Conservation (phyloP, 2,797 vertebrate species). For the Chelon auratus region DNA sequence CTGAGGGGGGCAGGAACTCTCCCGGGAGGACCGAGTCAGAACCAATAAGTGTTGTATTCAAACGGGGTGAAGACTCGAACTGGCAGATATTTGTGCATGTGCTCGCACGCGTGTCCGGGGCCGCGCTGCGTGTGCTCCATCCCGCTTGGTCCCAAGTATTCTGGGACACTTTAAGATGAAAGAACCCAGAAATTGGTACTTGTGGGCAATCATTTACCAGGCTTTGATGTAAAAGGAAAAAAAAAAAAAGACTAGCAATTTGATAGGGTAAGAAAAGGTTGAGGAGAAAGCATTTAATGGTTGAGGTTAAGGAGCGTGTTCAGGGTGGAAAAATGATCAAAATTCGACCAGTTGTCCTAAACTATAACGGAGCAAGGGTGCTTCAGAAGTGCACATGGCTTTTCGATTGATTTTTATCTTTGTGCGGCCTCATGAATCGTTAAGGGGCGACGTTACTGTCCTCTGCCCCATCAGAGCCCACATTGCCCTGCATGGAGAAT, state of each 20-base stretch:
- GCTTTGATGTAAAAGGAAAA: slow-evolving; percentile 47
- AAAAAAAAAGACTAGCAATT: not conserved
- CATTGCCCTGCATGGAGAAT: slow-evolving; percentile 41
- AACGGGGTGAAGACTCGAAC: slow-evolving; percentile 37
- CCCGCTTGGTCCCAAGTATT: slow-evolving; percentile 43
- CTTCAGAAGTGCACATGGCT: slow-evolving; percentile 1
- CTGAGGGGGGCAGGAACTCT: slow-evolving; percentile 50
- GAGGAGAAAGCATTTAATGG: slow-evolving; percentile 52
- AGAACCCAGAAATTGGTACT: slow-evolving; percentile 58
- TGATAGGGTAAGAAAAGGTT: slow-evolving; percentile 45
- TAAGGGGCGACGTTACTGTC: slow-evolving; percentile 52
- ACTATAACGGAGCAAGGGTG: slow-evolving; percentile 25
- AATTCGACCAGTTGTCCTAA: slow-evolving; percentile 58
- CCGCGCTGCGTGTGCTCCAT: slow-evolving; percentile 3
- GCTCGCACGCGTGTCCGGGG: slow-evolving; percentile 17
- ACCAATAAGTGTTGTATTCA: slow-evolving; percentile 65
- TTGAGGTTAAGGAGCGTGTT: slow-evolving; percentile 57
- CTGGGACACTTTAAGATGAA: slow-evolving; percentile 57
- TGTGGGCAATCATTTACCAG: slow-evolving; percentile 43
- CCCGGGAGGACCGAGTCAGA: slow-evolving; percentile 50
- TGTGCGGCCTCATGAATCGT: slow-evolving; percentile 51
- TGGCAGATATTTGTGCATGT: slow-evolving; percentile 31
- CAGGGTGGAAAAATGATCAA: slow-evolving; percentile 48
- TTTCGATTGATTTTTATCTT: slow-evolving; percentile 70
- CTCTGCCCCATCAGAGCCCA: slow-evolving; percentile 61